Percentiles rank a stretch among this genome's conserved stretches.
Conservation (phyloP, 2,113 vertebrate species). For the Felis chaus region DNA sequence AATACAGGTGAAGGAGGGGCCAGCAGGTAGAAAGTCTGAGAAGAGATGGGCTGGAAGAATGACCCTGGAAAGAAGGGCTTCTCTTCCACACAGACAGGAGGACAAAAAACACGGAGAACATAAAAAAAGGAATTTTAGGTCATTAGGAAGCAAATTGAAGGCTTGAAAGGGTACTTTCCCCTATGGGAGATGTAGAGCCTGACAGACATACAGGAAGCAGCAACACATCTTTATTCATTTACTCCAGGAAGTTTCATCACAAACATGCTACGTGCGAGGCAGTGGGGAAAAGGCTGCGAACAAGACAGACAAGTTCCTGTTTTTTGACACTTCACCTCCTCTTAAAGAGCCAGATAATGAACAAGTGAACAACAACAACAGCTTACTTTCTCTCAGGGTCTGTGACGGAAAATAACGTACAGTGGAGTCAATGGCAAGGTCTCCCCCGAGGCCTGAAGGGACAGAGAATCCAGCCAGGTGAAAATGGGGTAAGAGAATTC, state of each 20-base stretch:
- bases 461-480: not conserved
- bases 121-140: not conserved
- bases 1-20: not conserved
- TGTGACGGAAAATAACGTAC: not conserved
- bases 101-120: not conserved
- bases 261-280: not conserved
- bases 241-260: not conserved
- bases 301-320: not conserved
- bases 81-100: not conserved
- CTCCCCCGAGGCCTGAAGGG: not conserved
- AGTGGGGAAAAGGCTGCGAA: not conserved
- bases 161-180: not conserved
- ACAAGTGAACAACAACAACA: not conserved
- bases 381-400: not conserved
- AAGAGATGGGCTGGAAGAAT: not conserved
- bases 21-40: not conserved
- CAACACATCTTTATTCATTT: not conserved
- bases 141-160: not conserved
- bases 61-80: not conserved
- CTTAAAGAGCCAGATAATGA: not conserved
- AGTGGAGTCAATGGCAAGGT: accelerated
- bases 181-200: not conserved
- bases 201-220: not conserved
- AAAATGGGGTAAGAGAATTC: not conserved
- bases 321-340: not conserved